Conservation (phyloP, 2,797 vertebrate species). For the Phrynocephalus guinanensis region DNA sequence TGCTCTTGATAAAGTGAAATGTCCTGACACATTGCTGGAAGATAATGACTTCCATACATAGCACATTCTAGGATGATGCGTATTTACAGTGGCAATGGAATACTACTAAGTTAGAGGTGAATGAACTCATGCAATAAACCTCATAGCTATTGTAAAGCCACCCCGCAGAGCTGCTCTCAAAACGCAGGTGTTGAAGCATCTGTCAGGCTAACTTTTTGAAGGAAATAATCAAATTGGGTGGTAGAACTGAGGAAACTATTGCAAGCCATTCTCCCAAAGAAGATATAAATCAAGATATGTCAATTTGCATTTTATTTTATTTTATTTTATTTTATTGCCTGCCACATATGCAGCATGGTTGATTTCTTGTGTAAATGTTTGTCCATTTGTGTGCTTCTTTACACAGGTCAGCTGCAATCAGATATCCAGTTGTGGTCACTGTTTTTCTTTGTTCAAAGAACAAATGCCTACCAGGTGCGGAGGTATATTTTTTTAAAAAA, state of each 20-base stretch:
- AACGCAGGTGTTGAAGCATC: background rate
- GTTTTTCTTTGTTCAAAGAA: background rate
- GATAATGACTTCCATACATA: conserved; percentile 10
- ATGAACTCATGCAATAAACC: background rate
- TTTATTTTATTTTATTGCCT: too few species aligned
- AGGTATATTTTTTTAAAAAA: background rate
- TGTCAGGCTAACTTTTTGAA: background rate
- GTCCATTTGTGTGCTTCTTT: background rate
- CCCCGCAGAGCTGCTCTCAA: background rate
- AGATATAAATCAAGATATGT: background rate
- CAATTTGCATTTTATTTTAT: too few species aligned
- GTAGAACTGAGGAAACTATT: background rate
- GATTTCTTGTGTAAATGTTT: background rate
- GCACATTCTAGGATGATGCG: background rate
- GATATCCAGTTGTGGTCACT: background rate
- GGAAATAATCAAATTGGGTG: background rate
- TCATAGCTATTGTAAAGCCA: conserved; percentile 1
- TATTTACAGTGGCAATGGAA: background rate
- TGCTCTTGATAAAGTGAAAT: conserved; percentile 13
- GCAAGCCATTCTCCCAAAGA: background rate
- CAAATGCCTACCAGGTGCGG: background rate
- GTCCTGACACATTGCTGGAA: background rate
- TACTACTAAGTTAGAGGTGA: background rate
- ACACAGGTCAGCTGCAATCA: background rate
- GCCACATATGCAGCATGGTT: background rate